These are phyloP conservation scores for Aldrovandia affinis DNA, from an alignment of 2,797 vertebrate species.

Conservation along the genomic window DNA sequence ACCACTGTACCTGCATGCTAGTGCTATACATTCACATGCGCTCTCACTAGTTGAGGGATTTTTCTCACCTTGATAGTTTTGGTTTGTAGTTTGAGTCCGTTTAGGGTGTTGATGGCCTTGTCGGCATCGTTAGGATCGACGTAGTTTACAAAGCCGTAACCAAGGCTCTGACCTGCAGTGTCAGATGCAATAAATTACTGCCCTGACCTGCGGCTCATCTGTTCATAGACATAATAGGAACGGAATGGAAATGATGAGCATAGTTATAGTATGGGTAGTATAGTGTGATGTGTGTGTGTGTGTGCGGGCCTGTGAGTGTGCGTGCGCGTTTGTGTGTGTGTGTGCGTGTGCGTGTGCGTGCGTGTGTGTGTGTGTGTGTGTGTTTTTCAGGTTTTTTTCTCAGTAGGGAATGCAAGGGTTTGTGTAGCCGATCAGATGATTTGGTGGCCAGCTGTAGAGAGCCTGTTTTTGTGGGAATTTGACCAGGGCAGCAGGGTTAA, in stretches of 20 bases:
- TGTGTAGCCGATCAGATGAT: too few relatives aligned
- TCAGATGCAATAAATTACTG: neutral
- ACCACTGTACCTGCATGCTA: too few relatives aligned
- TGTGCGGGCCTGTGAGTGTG: neutral
- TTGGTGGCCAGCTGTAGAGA: too few relatives aligned
- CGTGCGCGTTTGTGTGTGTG: neutral
- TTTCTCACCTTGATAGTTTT: slow-evolving; percentile 96
- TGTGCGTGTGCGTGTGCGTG: neutral
- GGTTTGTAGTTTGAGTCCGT: slow-evolving; percentile 95
- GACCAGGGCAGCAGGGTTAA: too few relatives aligned
- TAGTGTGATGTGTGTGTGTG: neutral
- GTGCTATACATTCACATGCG: too few relatives aligned
- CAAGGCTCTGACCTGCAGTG: slow-evolving; percentile 89
- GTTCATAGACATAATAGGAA: too few relatives aligned
- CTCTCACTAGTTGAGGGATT: neutral
- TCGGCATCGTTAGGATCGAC: slow-evolving; percentile 95
- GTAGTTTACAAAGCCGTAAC: slow-evolving; percentile 96
- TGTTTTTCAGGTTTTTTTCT: neutral
- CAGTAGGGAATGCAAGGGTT: too few relatives aligned
- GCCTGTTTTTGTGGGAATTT: too few relatives aligned
- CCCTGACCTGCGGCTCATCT: too few relatives aligned
- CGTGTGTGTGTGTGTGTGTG: neutral
- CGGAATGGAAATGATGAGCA: too few relatives aligned
- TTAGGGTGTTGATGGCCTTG: slow-evolving; percentile 97
- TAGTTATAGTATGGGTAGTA: too few relatives aligned